Evolutionary conservation across 2,797 vertebrate genomes (phyloP), one percentile per base, ranked within the genome.

Genomic region (Danio tinwini): DNA sequence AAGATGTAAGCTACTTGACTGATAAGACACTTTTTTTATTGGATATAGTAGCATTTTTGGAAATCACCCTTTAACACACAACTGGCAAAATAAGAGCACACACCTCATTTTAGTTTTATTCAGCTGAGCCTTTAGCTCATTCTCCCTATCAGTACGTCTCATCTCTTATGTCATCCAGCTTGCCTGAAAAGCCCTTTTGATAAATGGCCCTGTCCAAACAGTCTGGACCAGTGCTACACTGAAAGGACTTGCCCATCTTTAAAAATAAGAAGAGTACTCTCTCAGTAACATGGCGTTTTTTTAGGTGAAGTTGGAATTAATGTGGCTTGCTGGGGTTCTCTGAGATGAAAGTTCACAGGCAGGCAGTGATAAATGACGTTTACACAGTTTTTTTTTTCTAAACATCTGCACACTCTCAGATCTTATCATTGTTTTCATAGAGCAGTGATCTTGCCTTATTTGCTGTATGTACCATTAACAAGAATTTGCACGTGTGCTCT

Each of bases 151-250:
- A 59, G 40, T 49, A 45, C 42, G 29, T 11, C 44, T 61, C 13
- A 21, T 65, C 37, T 21, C 52, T 67, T 44, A 68, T 52, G 17
- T 49, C 21, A 16, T 37, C 21, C 16, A 14, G 50, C 40, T 63
- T 39, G 64, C n/a, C 64, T 63, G 40, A 62, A 76, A 55, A 69
- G 19, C 16, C 49, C 59, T 58, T 59, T 47, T 61, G 56, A 81
- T 47, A 52, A 76, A 63, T 70, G 7, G 40, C 3, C 49, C 9
- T 65, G 50, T 76, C 68, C 53, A 76, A 71, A 76, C 77, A 79
- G 17, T 55, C 44, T 40, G 10, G n/a, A 49, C 56, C 56, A 69
- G 42, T 37, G 56, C 58, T 21, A 45, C 10, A 21, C 65, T 62
- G n/a, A 63, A 56, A 76, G 21, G 47, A 63, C 61, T 80, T 74